Evolutionary conservation across 1,140 invertebrate species (phyloP).

Genomic region (Hylaeus anthracinus): DNA sequence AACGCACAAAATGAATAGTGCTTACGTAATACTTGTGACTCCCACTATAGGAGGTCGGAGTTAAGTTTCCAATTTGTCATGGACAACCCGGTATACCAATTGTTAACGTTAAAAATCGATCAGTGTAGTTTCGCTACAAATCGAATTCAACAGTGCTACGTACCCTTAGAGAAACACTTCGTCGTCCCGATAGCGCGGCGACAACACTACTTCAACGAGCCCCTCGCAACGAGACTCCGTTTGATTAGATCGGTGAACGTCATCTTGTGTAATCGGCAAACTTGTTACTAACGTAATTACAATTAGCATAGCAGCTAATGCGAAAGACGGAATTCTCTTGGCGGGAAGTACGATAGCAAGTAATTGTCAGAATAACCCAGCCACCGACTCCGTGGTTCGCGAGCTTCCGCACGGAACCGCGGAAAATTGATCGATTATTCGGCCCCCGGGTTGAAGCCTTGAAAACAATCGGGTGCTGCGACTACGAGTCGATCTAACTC

Average conservation of each 20-base stretch:
- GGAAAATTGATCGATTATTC: conserved; percentile 40
- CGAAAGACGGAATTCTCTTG: background rate
- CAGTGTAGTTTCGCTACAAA: background rate
- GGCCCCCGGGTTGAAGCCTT: background rate
- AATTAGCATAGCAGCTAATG: conserved; percentile 9
- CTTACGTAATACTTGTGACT: no score
- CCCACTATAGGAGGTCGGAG: no score
- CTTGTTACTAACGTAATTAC: conserved; percentile 18
- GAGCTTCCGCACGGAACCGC: conserved; percentile 2
- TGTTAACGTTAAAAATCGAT: no score
- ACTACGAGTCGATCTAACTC: conserved; percentile 17
- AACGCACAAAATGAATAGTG: no score
- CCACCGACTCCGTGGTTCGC: background rate
- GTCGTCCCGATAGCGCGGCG: background rate
- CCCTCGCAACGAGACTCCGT: no score
- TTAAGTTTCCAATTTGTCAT: no score
- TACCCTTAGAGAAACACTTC: background rate
- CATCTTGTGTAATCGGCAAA: background rate
- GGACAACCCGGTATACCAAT: no score
- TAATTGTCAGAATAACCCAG: conserved; percentile 13
- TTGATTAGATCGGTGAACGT: background rate
- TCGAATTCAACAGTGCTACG: background rate
- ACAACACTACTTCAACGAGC: background rate
- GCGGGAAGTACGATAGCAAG: background rate
- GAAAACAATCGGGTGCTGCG: conserved; percentile 27